Evolutionary conservation across 1,140 invertebrate genomes (phyloP), one percentile per base, ranked within the genome.

Genomic region (Drosophila simulans): DNA sequence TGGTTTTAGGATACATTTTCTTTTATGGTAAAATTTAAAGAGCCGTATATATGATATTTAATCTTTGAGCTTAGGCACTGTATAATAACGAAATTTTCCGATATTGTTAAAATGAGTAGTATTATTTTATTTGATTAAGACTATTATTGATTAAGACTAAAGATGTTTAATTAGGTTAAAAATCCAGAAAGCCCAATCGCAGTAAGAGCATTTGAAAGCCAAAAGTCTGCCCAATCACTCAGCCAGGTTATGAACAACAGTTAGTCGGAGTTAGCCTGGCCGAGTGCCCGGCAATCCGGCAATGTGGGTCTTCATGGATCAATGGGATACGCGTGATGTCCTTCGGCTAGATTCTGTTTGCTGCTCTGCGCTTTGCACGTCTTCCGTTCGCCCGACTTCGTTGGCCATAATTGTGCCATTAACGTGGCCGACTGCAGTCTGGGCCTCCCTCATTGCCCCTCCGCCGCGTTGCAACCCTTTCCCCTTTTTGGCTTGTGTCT

Each of bases 241-340:
- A 83, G 64, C 68, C 76, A 77, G 89, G 84, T 89, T 89, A 89
- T 89, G 84, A 89, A 89, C 84, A 71, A 89, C 84, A 89, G 84
- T 89, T 89, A 88, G 84, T 54, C 62, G 63, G 45, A 77, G 77
- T 49, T 59, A 39, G 58, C 48, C 69, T 49, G 35, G 45, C 64
- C 39, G 66, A 42, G 17, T 55, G 40, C 57, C 48, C 35, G 35
- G 60, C 66, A 63, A 79, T 84, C 48, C 35, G 35, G 60, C 66
- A 63, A 79, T 84, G 77, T 91, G 83, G 88, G 88, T 89, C 89
- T 91, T 81, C 90, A 86, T 88, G 90, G 90, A 90, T 90, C 90
- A 91, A 91, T 91, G 90, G 88, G 90, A 90, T 83, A 86, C 90
- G 90, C 90, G 90, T 91, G 90, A 91, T 91, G 82, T 91, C 90